Percentiles rank a stretch among this genome's conserved stretches.
Conservation (phyloP, 1,140 invertebrate species). For the Wasmannia auropunctata region DNA sequence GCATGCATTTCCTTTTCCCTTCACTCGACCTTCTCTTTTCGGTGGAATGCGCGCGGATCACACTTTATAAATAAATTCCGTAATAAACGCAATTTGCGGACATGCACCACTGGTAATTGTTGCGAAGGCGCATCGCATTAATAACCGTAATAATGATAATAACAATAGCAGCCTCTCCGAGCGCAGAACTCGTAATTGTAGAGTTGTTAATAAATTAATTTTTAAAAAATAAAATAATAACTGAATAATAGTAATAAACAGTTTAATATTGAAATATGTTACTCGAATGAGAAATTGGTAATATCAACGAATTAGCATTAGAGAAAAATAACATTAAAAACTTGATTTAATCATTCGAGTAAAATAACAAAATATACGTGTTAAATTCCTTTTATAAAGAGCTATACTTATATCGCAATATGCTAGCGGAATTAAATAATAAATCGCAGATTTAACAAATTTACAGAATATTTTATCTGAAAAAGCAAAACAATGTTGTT, state of each 20-base stretch:
- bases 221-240: not conserved
- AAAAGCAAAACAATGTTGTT: not conserved
- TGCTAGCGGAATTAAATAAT: not conserved
- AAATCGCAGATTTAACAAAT: not conserved
- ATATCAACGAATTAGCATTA: conserved; percentile 18
- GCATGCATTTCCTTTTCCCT: conserved; percentile 25
- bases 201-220: conserved; percentile 22
- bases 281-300: conserved; percentile 2
- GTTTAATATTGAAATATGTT: not conserved
- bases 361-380: not conserved
- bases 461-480: not conserved
- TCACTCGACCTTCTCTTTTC: not conserved
- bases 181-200: not conserved
- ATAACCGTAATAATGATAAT: conserved; percentile 42
- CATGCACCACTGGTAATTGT: conserved; percentile 41
- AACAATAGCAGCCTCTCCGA: conserved; percentile 11
- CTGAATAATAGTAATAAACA: not conserved
- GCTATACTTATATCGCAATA: not conserved
- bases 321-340: not conserved
- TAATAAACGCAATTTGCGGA: conserved; percentile 51
- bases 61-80: conserved; percentile 37
- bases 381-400: not conserved
- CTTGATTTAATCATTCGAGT: not conserved
- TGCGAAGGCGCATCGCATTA: conserved; percentile 35
- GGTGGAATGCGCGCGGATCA: not conserved